Conservation (phyloP, 2,113 vertebrate genomes). For the Galbula dea region DNA sequence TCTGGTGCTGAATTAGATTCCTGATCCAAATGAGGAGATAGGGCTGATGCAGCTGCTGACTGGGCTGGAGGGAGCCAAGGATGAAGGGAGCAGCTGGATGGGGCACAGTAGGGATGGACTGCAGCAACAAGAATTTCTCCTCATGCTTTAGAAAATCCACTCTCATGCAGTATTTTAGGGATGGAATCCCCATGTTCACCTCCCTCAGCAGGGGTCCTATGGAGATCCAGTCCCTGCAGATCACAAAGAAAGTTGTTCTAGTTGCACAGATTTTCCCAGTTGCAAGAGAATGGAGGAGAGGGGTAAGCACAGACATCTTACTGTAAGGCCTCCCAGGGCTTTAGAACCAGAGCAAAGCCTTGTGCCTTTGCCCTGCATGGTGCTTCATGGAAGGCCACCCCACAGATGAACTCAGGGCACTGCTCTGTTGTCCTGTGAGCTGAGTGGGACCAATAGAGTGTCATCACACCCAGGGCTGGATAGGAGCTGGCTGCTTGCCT, state of each 20-base stretch:
- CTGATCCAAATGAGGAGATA: neutral
- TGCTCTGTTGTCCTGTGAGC: neutral
- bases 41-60: neutral
- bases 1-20: neutral
- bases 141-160: neutral
- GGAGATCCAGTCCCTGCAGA: neutral
- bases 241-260: neutral
- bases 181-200: neutral
- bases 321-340: neutral
- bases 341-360: neutral
- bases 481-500: too few species aligned
- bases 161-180: neutral
- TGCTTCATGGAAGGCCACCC: neutral
- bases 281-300: neutral
- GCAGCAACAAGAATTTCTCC: neutral
- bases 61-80: neutral
- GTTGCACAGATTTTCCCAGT: neutral
- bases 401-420: too few species aligned
- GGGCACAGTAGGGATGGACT: neutral
- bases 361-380: accelerated
- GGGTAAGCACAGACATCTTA: neutral
- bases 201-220: neutral
- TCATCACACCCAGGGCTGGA: neutral
- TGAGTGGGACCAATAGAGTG: neutral
- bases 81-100: neutral